These are phyloP conservation scores for Percopsis transmontana DNA, from an alignment of 2,113 vertebrate genomes.

Conservation along the genomic window DNA sequence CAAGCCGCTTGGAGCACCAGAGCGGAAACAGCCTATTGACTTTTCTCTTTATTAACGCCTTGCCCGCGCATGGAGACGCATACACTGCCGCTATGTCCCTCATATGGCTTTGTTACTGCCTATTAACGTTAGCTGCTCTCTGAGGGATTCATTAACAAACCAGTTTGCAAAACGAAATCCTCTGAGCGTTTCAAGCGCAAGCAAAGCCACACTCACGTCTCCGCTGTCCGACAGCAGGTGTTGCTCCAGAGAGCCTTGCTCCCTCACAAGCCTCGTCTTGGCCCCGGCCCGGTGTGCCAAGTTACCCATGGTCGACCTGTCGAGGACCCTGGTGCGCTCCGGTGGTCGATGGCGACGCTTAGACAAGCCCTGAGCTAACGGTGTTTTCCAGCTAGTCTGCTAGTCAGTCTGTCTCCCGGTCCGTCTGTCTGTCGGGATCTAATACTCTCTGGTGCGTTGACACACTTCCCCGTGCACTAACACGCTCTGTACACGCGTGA, in stretches of 20 bases:
- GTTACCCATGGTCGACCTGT: constrained; percentile 71
- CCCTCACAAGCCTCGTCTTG: constrained; percentile 62
- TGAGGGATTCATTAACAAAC: too few species aligned
- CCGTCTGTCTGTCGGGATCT: background rate
- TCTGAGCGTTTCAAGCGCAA: background rate
- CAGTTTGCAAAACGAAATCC: too few species aligned
- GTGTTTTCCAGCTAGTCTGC: background rate
- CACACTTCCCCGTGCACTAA: constrained; percentile 42
- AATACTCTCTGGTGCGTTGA: constrained; percentile 49
- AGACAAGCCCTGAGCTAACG: constrained; percentile 12
- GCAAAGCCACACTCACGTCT: constrained; percentile 67
- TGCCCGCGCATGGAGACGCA: too few species aligned
- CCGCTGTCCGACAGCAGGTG: constrained; percentile 72
- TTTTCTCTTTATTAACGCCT: background rate
- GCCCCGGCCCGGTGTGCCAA: constrained; percentile 67
- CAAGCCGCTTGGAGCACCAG: too few species aligned
- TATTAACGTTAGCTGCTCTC: too few species aligned
- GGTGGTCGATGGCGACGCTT: background rate
- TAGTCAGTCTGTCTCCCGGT: constrained; percentile 2
- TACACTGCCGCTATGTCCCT: too few species aligned
- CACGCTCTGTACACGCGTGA: too few species aligned
- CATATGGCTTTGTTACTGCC: too few species aligned
- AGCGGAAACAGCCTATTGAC: too few species aligned
- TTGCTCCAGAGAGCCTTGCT: constrained; percentile 67
- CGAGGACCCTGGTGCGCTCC: constrained; percentile 35